Conservation (phyloP, 2,797 vertebrate genomes). For the Amblyopsis hoosieri region DNA sequence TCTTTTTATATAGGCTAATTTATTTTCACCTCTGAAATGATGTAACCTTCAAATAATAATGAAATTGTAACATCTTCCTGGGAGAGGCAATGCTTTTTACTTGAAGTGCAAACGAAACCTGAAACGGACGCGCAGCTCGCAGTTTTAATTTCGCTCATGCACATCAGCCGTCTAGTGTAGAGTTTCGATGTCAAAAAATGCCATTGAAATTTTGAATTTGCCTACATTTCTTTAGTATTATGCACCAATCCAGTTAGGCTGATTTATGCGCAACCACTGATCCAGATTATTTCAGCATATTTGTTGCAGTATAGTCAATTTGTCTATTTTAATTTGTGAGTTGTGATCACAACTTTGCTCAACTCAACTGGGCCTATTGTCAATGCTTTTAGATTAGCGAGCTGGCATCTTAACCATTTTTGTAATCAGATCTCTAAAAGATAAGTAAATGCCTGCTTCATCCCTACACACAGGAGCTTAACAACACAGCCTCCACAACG, state of each 20-base stretch:
- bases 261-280: too few species aligned
- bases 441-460: background rate
- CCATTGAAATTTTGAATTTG: background rate
- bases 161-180: too few species aligned
- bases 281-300: too few species aligned
- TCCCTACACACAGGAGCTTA: constrained; percentile 54
- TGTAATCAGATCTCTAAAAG: background rate
- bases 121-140: constrained; percentile 35
- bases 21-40: too few species aligned
- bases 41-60: too few species aligned
- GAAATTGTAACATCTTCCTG: constrained; percentile 11
- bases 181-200: background rate
- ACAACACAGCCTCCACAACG: constrained; percentile 24
- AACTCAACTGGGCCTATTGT: background rate
- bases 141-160: background rate
- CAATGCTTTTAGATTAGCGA: background rate
- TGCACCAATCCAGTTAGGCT: background rate
- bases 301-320: background rate
- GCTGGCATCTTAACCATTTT: background rate
- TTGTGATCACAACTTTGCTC: too few species aligned
- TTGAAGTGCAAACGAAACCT: constrained; percentile 53
- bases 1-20: too few species aligned
- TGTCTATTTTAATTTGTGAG: background rate
- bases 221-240: too few species aligned
- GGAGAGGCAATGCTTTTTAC: constrained; percentile 66